These are phyloP conservation scores for Polydrusus pterygomalis DNA, from an alignment of 2,888 invertebrate genomes.

Conservation along the genomic window DNA sequence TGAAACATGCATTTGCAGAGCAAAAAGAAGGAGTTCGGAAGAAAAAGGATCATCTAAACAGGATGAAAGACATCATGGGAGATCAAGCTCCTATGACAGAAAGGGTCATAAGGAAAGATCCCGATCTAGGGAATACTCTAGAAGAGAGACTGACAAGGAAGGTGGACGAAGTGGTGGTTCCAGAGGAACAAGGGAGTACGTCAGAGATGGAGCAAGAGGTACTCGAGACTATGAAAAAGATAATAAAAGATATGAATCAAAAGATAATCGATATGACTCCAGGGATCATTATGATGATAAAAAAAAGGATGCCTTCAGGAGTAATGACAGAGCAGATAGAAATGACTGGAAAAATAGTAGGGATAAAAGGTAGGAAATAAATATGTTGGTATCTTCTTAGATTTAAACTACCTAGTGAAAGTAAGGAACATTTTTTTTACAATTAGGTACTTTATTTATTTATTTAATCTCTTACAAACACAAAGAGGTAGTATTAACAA, in stretches of 20 bases:
- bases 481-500: too few species aligned
- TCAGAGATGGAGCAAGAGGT: neutral
- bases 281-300: constrained; percentile 26
- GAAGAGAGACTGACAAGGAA: constrained; percentile 28
- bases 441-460: too few species aligned
- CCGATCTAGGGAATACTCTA: constrained; percentile 27
- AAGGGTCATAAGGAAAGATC: constrained; percentile 30
- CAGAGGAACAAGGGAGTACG: constrained; percentile 33
- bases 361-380: constrained; percentile 45
- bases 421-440: too few species aligned
- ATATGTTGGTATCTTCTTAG: too few species aligned
- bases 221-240: constrained; percentile 32
- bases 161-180: constrained; percentile 36
- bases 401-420: too few species aligned
- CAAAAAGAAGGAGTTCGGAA: constrained; percentile 14
- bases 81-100: constrained; percentile 32
- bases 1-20: constrained; percentile 43
- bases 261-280: constrained; percentile 12
- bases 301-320: constrained; percentile 50
- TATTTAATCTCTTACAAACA: too few species aligned
- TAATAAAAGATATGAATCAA: constrained; percentile 10
- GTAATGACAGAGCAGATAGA: constrained; percentile 43
- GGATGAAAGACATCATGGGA: constrained; percentile 7
- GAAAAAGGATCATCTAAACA: constrained; percentile 17
- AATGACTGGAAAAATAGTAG: constrained; percentile 28